These are phyloP conservation scores for Xenus cinereus DNA, from an alignment of 2,113 vertebrate genomes.

Conservation along the genomic window DNA sequence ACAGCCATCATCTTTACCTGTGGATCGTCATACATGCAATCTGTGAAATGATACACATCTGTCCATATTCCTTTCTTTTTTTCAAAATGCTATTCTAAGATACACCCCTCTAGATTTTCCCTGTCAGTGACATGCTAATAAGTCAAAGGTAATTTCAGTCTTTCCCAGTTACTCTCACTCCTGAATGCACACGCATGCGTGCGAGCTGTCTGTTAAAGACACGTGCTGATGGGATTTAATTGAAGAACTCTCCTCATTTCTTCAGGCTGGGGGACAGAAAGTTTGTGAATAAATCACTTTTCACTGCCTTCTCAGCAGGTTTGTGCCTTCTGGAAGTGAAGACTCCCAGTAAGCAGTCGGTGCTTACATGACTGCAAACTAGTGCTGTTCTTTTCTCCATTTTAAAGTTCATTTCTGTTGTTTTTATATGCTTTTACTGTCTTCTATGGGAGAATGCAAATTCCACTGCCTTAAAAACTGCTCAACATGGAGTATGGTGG, in stretches of 20 bases:
- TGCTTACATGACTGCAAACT: not conserved
- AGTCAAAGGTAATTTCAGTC: not conserved
- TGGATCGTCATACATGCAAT: not conserved
- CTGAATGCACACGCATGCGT: not conserved
- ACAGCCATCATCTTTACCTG: not conserved
- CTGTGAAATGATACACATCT: not conserved
- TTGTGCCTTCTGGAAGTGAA: not conserved
- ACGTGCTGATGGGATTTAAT: rapidly evolving
- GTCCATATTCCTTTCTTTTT: not conserved
- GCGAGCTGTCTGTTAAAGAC: not conserved
- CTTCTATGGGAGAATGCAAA: not conserved
- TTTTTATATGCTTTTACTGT: not conserved
- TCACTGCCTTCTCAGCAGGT: not conserved
- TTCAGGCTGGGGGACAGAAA: not conserved
- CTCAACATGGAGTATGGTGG: not conserved
- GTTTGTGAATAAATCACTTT: not conserved
- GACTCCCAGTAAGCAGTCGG: not conserved
- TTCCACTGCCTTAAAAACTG: not conserved
- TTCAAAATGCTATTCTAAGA: not conserved
- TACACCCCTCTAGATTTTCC: not conserved
- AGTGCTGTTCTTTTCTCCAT: not conserved
- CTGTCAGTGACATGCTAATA: not conserved
- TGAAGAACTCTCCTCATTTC: not conserved
- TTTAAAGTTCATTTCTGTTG: not conserved
- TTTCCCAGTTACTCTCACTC: not conserved